phyloP scores from a whole-genome alignment of 1,140 invertebrate genomes.

The Trypoxylus dichotomus region DNA sequence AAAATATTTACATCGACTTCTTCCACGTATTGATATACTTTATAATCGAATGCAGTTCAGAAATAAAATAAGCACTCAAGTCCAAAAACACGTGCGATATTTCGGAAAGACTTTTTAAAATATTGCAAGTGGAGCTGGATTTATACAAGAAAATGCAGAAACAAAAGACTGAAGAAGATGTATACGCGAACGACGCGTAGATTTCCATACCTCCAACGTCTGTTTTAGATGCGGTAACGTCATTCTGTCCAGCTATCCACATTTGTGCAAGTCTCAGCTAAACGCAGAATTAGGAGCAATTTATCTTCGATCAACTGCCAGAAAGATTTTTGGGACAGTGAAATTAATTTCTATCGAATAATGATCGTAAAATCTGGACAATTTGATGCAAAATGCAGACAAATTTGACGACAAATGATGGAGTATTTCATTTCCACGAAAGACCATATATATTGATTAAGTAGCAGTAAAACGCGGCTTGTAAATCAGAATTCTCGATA shows the following conservation, averaged over 20 bases:
- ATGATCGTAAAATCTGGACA: constrained; percentile 43
- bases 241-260: not conserved
- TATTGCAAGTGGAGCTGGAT: constrained; percentile 10
- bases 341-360: constrained; percentile 36
- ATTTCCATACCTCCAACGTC: constrained; percentile 33
- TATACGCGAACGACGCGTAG: constrained; percentile 35
- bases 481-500: too few relatives aligned
- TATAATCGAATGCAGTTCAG: constrained; percentile 37
- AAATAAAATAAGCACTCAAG: constrained; percentile 25
- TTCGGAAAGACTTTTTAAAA: constrained; percentile 27
- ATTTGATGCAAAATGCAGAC: constrained; percentile 46
- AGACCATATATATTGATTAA: too few relatives aligned
- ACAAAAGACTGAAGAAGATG: not conserved
- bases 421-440: not conserved
- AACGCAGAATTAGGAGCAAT: not conserved
- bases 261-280: not conserved
- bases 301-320: not conserved
- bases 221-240: not conserved
- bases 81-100: constrained; percentile 21
- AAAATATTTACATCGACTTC: constrained; percentile 36
- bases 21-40: constrained; percentile 37
- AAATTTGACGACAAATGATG: not conserved
- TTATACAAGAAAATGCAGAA: not conserved
- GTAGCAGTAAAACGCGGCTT: too few relatives aligned
- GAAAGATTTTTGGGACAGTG: not conserved